These are phyloP conservation scores for Petrolisthes cinctipes DNA, from an alignment of 2,888 invertebrate genomes.

Conservation along the genomic window DNA sequence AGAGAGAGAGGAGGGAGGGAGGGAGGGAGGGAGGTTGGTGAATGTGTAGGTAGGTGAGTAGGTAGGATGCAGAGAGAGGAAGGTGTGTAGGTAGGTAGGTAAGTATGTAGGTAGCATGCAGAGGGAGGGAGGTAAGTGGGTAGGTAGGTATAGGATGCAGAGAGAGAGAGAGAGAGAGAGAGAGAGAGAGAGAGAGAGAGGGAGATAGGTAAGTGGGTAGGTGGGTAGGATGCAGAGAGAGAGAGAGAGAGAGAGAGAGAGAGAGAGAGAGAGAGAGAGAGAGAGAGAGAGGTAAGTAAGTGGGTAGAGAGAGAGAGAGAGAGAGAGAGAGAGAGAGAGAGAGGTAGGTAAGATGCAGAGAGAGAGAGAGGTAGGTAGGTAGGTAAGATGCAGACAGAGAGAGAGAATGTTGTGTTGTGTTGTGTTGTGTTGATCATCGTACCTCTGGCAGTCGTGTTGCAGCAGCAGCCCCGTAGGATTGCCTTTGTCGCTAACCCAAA, in stretches of 20 bases:
- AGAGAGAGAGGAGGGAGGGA: too few species aligned
- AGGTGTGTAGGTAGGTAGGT: neutral
- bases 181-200: neutral
- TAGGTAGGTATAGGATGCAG: neutral
- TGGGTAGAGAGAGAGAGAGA: neutral
- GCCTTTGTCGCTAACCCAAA: neutral
- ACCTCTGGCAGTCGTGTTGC: too few species aligned
- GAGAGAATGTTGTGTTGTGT: too few species aligned
- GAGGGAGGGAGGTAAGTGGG: neutral
- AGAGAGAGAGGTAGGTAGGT: neutral
- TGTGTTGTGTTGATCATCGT: neutral
- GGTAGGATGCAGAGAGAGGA: neutral
- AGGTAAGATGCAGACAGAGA: neutral
- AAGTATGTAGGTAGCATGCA: too few species aligned
- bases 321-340: neutral
- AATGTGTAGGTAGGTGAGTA: neutral
- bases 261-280: neutral
- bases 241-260: neutral
- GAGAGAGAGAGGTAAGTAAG: neutral
- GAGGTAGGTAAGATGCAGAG: neutral
- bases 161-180: neutral
- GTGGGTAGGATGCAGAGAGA: neutral
- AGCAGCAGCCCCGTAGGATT: neutral
- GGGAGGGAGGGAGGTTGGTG: too few species aligned
- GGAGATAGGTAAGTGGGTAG: neutral